Base-by-base conservation (phyloP, 2,888 invertebrate genomes). In the Omphaloscelis lunosa region DNA sequence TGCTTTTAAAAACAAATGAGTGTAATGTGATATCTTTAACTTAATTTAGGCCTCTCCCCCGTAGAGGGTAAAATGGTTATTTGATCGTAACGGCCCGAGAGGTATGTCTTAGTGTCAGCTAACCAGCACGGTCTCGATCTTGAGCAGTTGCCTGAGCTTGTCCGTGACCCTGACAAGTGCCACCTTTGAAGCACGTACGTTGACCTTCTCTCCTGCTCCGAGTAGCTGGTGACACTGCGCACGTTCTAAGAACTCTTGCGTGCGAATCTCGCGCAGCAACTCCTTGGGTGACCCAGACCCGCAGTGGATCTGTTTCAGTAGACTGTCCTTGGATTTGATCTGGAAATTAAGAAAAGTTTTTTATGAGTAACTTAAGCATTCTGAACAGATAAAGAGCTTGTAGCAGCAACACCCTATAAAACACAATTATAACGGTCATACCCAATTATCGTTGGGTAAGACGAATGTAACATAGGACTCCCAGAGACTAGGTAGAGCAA, bases 131-230 rank as follows among this genome's bases (percentile, higher is more conserved):
- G 98, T 98, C 95, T 98, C 98, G 79, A 98, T 98, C 93, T 98
- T 98, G 90, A 99, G 97, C 92, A 99, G 97, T 95, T 98, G 98
- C 90, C 97, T 97, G 87, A 99, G 98, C 93, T 98, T 98, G 91
- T 98, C 98, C 89, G 98, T 98, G 96, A 98, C 98, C 92, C 98
- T 97, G 86, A 99, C 98, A 76, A 99, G 97, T 72, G 98, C 97
- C 88, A 98, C 98, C 94, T 98, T 98, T 69, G 98, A 98, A 63
- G 98, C 98, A 78, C 98, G 97, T 75, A 98, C 97, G 93, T 98
- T 98, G 80, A 98, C 97, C 92, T 98, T 98, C 93, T 98, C 98
- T 53, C 98, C 98, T 65, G 98, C 98, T 89, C 98, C 97, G 80
- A 98, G 94, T 72, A 98, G 96, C 92, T 98, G 98, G 91, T 98